Conservation (phyloP, 2,888 invertebrate genomes). For the Drosophila limbata region DNA sequence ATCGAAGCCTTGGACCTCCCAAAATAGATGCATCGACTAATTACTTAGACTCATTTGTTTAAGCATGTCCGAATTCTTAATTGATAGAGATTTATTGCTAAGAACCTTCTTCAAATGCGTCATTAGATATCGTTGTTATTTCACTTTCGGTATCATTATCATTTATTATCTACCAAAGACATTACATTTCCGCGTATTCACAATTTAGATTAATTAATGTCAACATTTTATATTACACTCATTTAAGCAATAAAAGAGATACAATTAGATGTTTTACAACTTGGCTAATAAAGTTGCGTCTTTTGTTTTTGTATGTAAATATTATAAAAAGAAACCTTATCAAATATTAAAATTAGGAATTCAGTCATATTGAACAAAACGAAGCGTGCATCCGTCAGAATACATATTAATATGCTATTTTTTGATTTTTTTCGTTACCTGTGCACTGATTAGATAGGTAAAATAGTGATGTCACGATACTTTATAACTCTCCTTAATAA, state of each 20-base stretch:
- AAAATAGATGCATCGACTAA: slow-evolving; percentile 32
- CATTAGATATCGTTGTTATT: not conserved
- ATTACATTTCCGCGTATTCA: slow-evolving; percentile 7
- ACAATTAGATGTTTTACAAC: not conserved
- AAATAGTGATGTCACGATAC: not conserved
- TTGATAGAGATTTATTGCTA: not conserved
- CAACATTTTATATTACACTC: not conserved
- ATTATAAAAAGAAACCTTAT: not conserved
- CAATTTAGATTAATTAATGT: not conserved
- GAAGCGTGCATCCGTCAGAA: not conserved
- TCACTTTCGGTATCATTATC: slow-evolving; percentile 11
- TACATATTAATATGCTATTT: not conserved
- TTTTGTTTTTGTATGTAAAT: not conserved
- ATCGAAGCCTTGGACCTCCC: not conserved
- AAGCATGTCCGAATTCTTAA: not conserved
- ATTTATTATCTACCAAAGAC: slow-evolving; percentile 1
- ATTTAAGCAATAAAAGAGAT: not conserved
- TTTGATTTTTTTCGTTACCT: not conserved
- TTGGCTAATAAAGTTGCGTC: not conserved
- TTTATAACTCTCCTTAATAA: not conserved
- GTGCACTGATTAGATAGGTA: not conserved
- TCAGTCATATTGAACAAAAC: not conserved
- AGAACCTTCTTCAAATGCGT: slow-evolving; percentile 1
- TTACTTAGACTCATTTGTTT: not conserved
- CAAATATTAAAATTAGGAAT: slow-evolving; percentile 1